These are phyloP conservation scores for Corythornis cristatus DNA, from an alignment of 2,113 vertebrate species.

Conservation along the genomic window DNA sequence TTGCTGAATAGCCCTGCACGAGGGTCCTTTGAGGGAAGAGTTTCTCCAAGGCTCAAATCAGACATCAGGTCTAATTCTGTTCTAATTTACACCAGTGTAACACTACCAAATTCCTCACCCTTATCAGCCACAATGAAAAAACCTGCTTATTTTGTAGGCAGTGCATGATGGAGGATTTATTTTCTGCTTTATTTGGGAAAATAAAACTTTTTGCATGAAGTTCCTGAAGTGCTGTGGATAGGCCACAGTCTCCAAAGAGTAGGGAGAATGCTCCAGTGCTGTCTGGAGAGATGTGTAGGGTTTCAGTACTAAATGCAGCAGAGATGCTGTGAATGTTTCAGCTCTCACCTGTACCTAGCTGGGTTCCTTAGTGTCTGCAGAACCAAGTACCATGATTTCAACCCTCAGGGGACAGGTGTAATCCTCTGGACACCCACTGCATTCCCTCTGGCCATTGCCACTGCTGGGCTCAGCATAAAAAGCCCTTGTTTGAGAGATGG, in stretches of 20 bases:
- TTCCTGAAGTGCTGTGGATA: background rate
- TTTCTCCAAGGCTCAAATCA: background rate
- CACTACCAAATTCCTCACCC: background rate
- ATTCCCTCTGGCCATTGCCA: background rate
- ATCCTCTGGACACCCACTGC: background rate
- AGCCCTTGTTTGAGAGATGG: accelerated
- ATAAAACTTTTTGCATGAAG: background rate
- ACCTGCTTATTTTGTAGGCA: background rate
- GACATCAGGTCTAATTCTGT: background rate
- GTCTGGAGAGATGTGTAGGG: background rate
- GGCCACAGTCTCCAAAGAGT: background rate
- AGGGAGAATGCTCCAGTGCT: background rate
- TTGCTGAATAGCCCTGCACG: accelerated
- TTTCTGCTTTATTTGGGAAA: background rate
- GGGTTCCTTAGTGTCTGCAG: background rate
- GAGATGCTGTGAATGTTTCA: background rate
- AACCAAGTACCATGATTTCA: background rate
- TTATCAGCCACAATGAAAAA: background rate
- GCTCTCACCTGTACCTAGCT: background rate
- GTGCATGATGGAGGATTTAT: background rate
- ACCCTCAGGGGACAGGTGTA: accelerated
- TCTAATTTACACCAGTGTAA: background rate
- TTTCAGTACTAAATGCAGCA: background rate
- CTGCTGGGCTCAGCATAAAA: background rate
- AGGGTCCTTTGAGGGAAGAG: background rate